Base-by-base conservation (phyloP, 2,797 vertebrate species). In the Sebastes baramenuke region DNA sequence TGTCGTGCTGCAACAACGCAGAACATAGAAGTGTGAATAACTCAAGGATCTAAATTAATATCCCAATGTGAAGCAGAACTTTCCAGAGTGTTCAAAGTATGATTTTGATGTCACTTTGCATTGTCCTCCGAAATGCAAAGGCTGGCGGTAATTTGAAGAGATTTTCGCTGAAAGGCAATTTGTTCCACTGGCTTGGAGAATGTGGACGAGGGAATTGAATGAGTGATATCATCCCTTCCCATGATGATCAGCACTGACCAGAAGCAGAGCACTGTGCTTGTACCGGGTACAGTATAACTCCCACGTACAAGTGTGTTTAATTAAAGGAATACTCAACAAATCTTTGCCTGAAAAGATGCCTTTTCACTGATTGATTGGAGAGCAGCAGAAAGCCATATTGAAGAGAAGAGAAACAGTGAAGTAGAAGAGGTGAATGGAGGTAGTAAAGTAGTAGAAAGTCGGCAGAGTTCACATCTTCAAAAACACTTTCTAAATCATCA, bases 161-260 rank as follows among this genome's bases (percentile, higher is more conserved):
- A 76, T 70, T 69, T 83, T 60, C 58, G 67, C 58, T 73, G 16
- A 85, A 81, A 84, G 69, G 78, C 78, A 84, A 79, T 87, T 89
- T 86, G 71, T 85, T 89, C 60, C 78, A 72, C 62, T 76, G 69
- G 60, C 24, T 79, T 74, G 56, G 49, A 83, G 84, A 75, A 73
- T 49, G 67, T 29, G 13, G 64, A 72, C 58, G 36, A 71, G 78
- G 69, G 81, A 86, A 88, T 72, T 81, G 67, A 85, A 87, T 84
- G 72, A 84, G 62, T 76, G 70, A 90, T 77, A 75, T 77, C 68
- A 76, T 81, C 52, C 67, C 60, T 27, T 73, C 20, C 34, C 20
- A 80, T 80, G 72, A 87, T 83, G 81, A 88, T 86, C 58, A 42
- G 18, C 22, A 27, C 24, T 73, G 80, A 80, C 77, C 78, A 85